Base-by-base conservation (phyloP, 2,113 vertebrate species). In the Poecile atricapillus region DNA sequence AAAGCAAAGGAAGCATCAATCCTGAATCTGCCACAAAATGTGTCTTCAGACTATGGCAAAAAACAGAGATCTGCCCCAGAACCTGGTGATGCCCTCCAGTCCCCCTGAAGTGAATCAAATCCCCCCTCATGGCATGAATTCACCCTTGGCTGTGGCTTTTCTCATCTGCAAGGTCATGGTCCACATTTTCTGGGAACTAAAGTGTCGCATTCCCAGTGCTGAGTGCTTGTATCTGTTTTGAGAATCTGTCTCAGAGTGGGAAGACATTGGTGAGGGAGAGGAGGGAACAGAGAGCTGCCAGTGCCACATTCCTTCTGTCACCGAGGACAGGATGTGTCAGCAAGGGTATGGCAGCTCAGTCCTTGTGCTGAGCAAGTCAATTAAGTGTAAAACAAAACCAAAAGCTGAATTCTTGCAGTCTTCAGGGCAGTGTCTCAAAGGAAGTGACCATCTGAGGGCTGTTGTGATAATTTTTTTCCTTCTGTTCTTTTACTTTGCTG, bases 301-400 rank as follows among this genome's bases (percentile, higher is more conserved):
- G 44, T 58, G 55, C 37, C 64, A 86, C 90, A 70, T 94, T 92
- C 79, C 10, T 92, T 43, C 68, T 93, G 79, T 52, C 71, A 62
- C 43, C 0, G 67, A 92, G 79, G 90, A 96, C 91, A 94, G 86
- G 55, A 97, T 53, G 55, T 90, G 85, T 96, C 94, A 95, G 85
- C 88, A 35, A 33, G 59, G 75, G 70, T 62, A 93, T 31, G 71
- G 93, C 76, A 97, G 79, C 71, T 88, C 83, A 74, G 63, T 2
- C 50, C 79, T 33, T 52, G 44, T 2, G 1, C 22, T 80, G 58
- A 88, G n/a, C 63, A 83, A 83, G 46, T 5, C 82, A 49, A 37
- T 93, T 90, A 88, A 63, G 24, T 50, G 94, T 88, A 96, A 96
- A 95, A 83, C 59, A 92, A 96, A 94, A 83, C 90, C 85, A 94